phyloP scores from a whole-genome alignment of 2,888 invertebrate genomes.

The Melanophora roralis region DNA sequence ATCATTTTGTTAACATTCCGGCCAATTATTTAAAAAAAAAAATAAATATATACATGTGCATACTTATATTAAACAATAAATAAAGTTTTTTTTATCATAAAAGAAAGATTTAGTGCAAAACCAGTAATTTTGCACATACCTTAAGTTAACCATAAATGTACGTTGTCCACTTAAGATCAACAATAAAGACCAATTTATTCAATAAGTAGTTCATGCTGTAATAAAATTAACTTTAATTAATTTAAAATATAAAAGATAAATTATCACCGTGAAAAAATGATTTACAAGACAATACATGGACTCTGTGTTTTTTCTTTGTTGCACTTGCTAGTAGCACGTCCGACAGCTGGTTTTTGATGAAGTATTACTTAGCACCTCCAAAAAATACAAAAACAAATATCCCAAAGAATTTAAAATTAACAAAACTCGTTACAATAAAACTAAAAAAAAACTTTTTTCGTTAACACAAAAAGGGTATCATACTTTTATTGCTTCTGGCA shows the following conservation, averaged over 20 bases:
- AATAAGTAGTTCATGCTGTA: constrained; percentile 29
- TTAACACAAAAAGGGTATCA: constrained; percentile 43
- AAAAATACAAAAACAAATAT: constrained; percentile 9
- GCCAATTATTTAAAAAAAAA: neutral
- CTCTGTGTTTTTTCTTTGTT: neutral
- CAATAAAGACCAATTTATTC: constrained; percentile 35
- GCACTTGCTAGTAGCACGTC: neutral
- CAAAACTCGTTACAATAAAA: constrained; percentile 9
- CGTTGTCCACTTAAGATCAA: neutral
- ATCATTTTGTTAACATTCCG: neutral
- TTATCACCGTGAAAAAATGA: neutral
- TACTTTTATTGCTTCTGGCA: constrained; percentile 38
- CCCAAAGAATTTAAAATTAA: constrained; percentile 4
- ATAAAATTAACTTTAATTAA: constrained; percentile 22
- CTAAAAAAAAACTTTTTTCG: constrained; percentile 29
- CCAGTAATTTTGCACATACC: neutral
- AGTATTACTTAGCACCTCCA: neutral
- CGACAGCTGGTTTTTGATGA: constrained; percentile 10
- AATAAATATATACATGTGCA: too few relatives aligned
- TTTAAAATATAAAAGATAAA: constrained; percentile 19
- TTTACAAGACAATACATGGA: neutral
- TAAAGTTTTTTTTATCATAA: neutral
- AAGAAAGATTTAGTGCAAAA: neutral
- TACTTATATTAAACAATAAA: neutral
- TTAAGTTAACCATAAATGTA: neutral